Evolutionary conservation across 2,888 invertebrate species (phyloP).

Genomic region (Polyploca ridens): DNA sequence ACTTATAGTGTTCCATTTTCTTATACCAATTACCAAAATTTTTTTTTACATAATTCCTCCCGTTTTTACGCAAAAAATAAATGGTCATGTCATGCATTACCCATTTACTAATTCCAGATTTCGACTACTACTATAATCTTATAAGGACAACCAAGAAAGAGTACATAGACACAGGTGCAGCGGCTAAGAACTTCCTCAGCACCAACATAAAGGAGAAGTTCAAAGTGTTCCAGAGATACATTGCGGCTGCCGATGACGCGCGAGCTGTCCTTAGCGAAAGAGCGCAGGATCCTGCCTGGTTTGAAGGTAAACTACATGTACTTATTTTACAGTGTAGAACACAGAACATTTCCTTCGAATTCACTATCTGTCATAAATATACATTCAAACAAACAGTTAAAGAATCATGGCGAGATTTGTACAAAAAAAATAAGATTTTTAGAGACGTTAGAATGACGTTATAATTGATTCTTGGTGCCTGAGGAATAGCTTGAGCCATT

Average conservation of each 20-base stretch:
- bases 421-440: no score
- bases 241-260: slow-evolving; percentile 78
- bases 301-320: slow-evolving; percentile 82
- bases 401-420: no score
- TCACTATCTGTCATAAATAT: no score
- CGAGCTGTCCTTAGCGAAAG: slow-evolving; percentile 85
- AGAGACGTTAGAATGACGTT: no score
- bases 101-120: slow-evolving; percentile 76
- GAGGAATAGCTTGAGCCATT: no score
- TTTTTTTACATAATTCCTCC: no score
- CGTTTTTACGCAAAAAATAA: neutral
- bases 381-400: no score
- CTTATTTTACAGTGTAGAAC: no score
- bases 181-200: slow-evolving; percentile 89
- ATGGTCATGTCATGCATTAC: neutral
- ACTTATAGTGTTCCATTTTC: no score
- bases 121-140: slow-evolving; percentile 88
- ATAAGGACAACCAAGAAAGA: slow-evolving; percentile 88
- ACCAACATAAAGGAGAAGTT: slow-evolving; percentile 85
- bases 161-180: slow-evolving; percentile 88
- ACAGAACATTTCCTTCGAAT: no score
- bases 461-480: no score
- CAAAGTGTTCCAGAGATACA: slow-evolving; percentile 73
- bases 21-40: no score
- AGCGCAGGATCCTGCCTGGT: slow-evolving; percentile 91